Evolutionary conservation across 2,113 vertebrate genomes (phyloP).

Genomic region (Urocolius indicus): DNA sequence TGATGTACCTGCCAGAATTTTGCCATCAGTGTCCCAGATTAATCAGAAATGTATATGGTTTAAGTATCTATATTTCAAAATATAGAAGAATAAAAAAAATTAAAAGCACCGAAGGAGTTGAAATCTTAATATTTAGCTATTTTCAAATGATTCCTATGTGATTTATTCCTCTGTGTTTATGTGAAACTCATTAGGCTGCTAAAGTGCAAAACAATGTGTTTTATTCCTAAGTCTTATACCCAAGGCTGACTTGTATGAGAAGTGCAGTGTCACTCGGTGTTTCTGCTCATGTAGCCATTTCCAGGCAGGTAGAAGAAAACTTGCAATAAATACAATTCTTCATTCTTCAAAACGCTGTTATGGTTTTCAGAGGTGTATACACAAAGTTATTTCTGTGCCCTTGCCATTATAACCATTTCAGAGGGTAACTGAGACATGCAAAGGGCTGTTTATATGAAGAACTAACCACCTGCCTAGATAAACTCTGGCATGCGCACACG

Average conservation of each 20-base stretch:
- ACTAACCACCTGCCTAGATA: background rate
- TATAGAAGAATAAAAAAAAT: background rate
- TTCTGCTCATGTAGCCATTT: background rate
- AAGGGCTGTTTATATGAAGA: background rate
- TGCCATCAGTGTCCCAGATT: background rate
- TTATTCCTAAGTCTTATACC: background rate
- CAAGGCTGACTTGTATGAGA: background rate
- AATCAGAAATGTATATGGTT: background rate
- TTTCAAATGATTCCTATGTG: accelerated
- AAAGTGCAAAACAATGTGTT: background rate
- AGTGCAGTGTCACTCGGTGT: background rate
- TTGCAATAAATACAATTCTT: background rate
- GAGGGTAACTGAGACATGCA: background rate
- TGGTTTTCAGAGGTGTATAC: background rate
- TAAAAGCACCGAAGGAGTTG: background rate
- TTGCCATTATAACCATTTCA: background rate
- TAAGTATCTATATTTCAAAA: background rate
- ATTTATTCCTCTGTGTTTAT: background rate
- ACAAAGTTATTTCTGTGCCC: background rate
- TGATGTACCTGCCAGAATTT: background rate
- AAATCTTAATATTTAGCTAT: constrained; percentile 3
- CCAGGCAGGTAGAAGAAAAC: background rate
- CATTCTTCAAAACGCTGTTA: background rate
- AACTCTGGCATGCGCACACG: accelerated
- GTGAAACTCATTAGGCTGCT: background rate